These are phyloP conservation scores for Chaetogeoica ovagalla DNA, from an alignment of 2,888 invertebrate species.

Conservation along the genomic window DNA sequence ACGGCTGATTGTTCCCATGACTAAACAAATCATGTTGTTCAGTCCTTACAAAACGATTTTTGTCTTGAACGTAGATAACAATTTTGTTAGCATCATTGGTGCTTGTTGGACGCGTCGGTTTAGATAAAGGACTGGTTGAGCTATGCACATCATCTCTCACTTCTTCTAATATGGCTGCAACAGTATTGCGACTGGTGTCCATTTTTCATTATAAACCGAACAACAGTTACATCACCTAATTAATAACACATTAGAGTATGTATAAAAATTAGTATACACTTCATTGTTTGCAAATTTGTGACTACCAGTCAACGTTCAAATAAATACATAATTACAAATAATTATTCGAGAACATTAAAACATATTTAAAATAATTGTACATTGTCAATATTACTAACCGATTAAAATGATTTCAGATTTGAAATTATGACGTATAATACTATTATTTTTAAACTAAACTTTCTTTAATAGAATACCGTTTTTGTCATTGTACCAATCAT, in stretches of 20 bases:
- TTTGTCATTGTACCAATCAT: too few species aligned
- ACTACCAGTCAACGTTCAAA: too few species aligned
- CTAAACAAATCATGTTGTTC: conserved; percentile 39
- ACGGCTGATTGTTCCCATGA: conserved; percentile 17
- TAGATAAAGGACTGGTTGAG: conserved; percentile 36
- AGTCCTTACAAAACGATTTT: conserved; percentile 50
- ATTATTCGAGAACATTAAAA: too few species aligned
- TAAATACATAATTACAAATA: too few species aligned
- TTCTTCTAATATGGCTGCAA: conserved; percentile 50
- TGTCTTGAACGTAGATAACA: conserved; percentile 49
- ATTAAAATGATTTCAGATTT: too few species aligned
- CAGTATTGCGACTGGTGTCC: conserved; percentile 40
- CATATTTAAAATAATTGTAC: too few species aligned
- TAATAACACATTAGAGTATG: not conserved
- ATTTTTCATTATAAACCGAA: not conserved
- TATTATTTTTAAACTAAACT: too few species aligned
- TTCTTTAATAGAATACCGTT: too few species aligned
- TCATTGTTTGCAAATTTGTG: too few species aligned
- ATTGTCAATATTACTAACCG: too few species aligned
- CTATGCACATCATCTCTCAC: conserved; percentile 44
- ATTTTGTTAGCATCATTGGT: conserved; percentile 54
- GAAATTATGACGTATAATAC: too few species aligned
- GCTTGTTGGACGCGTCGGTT: not conserved
- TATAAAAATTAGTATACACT: not conserved
- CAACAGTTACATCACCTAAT: conserved; percentile 9